Evolutionary conservation across 2,113 vertebrate species (phyloP), one percentile per base, ranked within the genome.

Genomic region (Ctenomys sociabilis): DNA sequence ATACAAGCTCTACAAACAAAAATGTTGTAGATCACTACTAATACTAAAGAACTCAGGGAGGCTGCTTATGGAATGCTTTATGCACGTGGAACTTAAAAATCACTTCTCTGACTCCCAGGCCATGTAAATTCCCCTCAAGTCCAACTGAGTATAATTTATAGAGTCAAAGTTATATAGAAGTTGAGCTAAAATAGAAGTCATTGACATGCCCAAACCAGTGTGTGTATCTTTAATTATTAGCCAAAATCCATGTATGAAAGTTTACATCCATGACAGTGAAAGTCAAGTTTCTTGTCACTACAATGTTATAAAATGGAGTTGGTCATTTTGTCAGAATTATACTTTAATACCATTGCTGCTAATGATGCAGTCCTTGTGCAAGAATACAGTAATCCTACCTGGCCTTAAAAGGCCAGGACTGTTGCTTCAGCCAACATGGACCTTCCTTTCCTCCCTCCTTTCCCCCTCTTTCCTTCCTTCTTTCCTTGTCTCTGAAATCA

Each of bases 61-160:
- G 3, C 21, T 64, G 24, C 35, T 4, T 90, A 2, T 16, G 88
- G 35, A 86, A 77, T 40, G 21, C 43, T 95, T 87, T 89, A 32
- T 32, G 30, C 22, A 93, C 43, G 49, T 32, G 66, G 32, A 43
- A 92, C 64, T 94, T 17, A n/a, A 94, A 94, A 81, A 90, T 37
- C 61, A 73, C 37, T 30, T 63, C 32, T 61, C 89, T 64, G 52
- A 83, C 89, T 93, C 64, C 61, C 57, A 81, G 21, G 21, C 35
- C 84, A 54, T 26, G 85, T 43, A 93, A 94, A 89, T 49, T 52
- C n/a, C 66, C 32, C 94, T 91, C 45, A 45, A 86, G 40, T 45
- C 37, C 59, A 95, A 24, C 19, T 91, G 61, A 85, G 45, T 57
- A 14, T 81, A 57, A 72, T 92, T 96, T 96, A 84, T 8, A 84